A percentile compares a stretch with the other conserved stretches of the same genome.
Evolutionary conservation across 2,888 invertebrate genomes (phyloP).

Genomic region (Cremastinae sp.): DNA sequence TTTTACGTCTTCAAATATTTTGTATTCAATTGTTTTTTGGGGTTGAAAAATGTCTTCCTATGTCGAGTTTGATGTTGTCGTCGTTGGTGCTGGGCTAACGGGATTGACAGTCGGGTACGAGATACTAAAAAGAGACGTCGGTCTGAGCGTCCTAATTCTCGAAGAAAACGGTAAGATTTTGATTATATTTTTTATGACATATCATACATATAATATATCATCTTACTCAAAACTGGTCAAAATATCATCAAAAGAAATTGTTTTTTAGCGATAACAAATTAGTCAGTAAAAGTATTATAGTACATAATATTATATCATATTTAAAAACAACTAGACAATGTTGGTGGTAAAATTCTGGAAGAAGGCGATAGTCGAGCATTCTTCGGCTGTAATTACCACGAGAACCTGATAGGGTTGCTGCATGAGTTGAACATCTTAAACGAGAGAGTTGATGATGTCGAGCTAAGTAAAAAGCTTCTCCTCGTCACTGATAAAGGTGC

Average conservation of each 20-base stretch:
- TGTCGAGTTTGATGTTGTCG: slow-evolving; percentile 69
- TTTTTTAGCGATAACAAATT: no score
- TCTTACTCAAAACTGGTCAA: slow-evolving; percentile 1
- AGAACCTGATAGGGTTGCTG: slow-evolving; percentile 60
- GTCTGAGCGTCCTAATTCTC: slow-evolving; percentile 68
- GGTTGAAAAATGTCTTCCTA: slow-evolving; percentile 51
- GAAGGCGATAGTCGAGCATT: slow-evolving; percentile 60
- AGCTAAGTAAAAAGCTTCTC: slow-evolving; percentile 21
- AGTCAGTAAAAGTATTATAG: no score
- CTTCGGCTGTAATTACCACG: slow-evolving; percentile 65
- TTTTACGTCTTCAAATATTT: not conserved
- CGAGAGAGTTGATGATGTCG: not conserved
- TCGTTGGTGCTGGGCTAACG: slow-evolving; percentile 71
- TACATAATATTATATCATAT: no score
- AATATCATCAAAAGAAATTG: no score
- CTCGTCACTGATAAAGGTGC: slow-evolving; percentile 55
- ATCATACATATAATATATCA: slow-evolving; percentile 3
- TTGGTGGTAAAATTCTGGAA: slow-evolving; percentile 63
- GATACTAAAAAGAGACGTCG: slow-evolving; percentile 65
- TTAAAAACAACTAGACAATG: slow-evolving; percentile 53
- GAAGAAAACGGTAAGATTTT: slow-evolving; percentile 67
- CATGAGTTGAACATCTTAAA: slow-evolving; percentile 59
- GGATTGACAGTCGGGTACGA: slow-evolving; percentile 71
- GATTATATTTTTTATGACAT: no score
- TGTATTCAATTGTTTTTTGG: no score